Base-by-base conservation (phyloP, 2,888 invertebrate genomes). In the Chrysodeixis includens region DNA sequence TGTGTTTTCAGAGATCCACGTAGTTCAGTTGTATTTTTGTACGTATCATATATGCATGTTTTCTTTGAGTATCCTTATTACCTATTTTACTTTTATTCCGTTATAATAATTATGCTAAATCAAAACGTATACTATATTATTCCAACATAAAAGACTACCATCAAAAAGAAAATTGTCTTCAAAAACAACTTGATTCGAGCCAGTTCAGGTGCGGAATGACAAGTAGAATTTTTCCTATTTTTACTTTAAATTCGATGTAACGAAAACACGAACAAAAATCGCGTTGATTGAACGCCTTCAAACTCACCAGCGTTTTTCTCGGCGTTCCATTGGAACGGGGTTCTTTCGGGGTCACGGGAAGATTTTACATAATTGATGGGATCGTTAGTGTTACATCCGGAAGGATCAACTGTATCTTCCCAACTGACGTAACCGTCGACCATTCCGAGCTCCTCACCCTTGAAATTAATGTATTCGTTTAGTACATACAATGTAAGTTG, bases 371-470 rank as follows among this genome's bases (percentile, higher is more conserved):
- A 97, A 71, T 96, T 95, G 0, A 95, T 90, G 0, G 96, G 96
- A 72, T 97, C 97, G 74, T 97, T 96, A 0, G 96, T 96, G 69
- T 96, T 96, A 79, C 96, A 96, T 16, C 97, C 97, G 6, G 95
- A 93, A 0, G 97, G 96, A 86, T 97, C 97, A 0, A 96, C 94
- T 0, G 97, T 97, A 57, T 97, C 96, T 60, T 96, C 94, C 95
- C 96, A 97, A 9, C 96, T 96, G 14, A 97, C 95, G 81, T 93
- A 93, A 0, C 96, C 96, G 82, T 98, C 96, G 0, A 95, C 93
- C 96, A 98, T 97, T 0, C 97, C 98, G 55, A 98, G 96, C 90
- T 98, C 98, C 88, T 98, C 98, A 7, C 98, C 98, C 92, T 98
- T 44, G 30, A 62, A 62, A 61, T 40, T 22, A 1, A 54, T 40